Conservation (phyloP, 2,888 invertebrate genomes). For the Carabus problematicus region DNA sequence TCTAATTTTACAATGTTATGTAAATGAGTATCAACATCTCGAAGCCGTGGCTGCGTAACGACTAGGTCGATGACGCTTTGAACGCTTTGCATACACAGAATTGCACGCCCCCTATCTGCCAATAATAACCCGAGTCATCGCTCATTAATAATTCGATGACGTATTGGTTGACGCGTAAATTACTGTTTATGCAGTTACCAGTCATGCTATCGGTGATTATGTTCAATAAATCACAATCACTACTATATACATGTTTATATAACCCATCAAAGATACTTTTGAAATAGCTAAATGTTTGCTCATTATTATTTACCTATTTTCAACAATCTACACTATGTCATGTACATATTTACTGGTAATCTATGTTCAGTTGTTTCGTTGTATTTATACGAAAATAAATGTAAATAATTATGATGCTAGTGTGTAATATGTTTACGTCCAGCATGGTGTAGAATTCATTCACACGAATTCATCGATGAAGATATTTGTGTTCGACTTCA, state of each 20-base stretch:
- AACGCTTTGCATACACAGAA: constrained; percentile 4
- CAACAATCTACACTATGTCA: constrained; percentile 1
- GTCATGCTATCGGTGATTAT: constrained; percentile 26
- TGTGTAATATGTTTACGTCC: no score
- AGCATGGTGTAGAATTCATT: no score
- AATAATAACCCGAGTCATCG: constrained; percentile 33
- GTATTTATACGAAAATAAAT: no score
- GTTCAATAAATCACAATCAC: constrained; percentile 41
- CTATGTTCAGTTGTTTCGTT: no score
- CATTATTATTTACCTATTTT: no score
- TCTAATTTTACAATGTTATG: constrained; percentile 22
- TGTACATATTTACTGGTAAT: background rate
- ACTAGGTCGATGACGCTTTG: background rate
- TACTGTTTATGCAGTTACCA: constrained; percentile 29
- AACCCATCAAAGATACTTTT: constrained; percentile 25
- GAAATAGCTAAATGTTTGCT: background rate
- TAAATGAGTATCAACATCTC: constrained; percentile 1
- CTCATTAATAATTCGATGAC: constrained; percentile 42
- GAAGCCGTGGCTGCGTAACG: constrained; percentile 11
- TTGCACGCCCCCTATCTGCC: background rate
- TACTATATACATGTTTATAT: constrained; percentile 3
- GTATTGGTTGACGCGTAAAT: constrained; percentile 41
- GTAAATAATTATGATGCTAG: no score
- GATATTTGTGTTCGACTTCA: constrained; percentile 28
- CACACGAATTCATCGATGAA: constrained; percentile 9